Percentiles rank a stretch among this genome's conserved stretches.
Conservation (phyloP, 2,888 invertebrate species). For the Koerneria pararmatus region DNA sequence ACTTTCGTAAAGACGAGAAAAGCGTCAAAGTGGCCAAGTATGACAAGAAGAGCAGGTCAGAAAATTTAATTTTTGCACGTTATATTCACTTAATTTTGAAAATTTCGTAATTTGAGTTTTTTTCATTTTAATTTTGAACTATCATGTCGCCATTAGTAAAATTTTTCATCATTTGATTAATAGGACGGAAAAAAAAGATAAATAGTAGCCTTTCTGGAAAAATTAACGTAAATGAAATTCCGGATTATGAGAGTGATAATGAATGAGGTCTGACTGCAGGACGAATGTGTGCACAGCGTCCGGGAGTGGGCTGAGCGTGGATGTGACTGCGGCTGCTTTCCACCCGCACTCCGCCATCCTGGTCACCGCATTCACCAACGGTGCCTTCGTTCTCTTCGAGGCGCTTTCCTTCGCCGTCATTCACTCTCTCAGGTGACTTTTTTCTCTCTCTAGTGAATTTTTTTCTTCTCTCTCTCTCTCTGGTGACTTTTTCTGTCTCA, state of each 20-base stretch:
- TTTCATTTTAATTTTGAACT: too few species aligned
- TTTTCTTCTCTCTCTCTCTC: not conserved
- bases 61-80: too few species aligned
- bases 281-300: slow-evolving; percentile 65
- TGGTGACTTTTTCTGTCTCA: not conserved
- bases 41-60: slow-evolving; percentile 38
- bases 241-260: too few species aligned
- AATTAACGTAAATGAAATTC: not conserved
- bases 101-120: too few species aligned
- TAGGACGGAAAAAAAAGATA: too few species aligned
- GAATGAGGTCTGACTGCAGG: slow-evolving; percentile 65
- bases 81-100: too few species aligned
- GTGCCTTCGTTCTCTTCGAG: slow-evolving; percentile 87
- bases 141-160: too few species aligned
- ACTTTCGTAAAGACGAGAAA: slow-evolving; percentile 39
- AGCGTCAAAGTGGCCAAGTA: slow-evolving; percentile 52
- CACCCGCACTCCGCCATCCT: slow-evolving; percentile 77
- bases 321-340: slow-evolving; percentile 77
- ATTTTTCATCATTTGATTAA: too few species aligned
- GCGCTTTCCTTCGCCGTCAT: slow-evolving; percentile 88
- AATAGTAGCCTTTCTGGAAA: too few species aligned
- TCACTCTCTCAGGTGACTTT: slow-evolving; percentile 71
- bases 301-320: slow-evolving; percentile 44
- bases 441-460: not conserved
- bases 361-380: slow-evolving; percentile 83